Percentiles rank a stretch among this genome's conserved stretches.
Evolutionary conservation across 2,797 vertebrate genomes (phyloP).

Genomic region (Alectoris magna): DNA sequence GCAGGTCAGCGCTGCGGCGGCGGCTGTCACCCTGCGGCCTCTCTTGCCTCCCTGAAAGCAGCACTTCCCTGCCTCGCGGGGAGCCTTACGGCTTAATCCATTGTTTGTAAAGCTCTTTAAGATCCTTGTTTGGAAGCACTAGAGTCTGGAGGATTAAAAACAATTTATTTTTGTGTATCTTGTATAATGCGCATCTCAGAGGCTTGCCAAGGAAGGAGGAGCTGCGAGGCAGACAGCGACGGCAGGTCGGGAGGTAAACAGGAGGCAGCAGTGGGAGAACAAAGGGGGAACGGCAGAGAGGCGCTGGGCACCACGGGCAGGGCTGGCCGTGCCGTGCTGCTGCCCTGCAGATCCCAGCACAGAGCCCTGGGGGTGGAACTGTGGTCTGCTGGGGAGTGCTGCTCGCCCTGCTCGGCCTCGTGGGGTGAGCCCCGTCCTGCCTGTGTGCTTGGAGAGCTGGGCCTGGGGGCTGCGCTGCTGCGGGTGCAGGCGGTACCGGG

Average conservation of each 20-base stretch:
- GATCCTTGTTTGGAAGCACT: constrained; percentile 60
- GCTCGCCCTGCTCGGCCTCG: too few species aligned
- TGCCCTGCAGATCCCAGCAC: too few species aligned
- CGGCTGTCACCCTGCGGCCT: neutral
- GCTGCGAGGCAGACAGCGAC: neutral
- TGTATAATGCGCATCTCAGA: constrained; percentile 35
- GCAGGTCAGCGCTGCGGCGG: too few species aligned
- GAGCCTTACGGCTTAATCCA: constrained; percentile 64
- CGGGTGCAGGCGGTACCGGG: too few species aligned
- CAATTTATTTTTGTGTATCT: constrained; percentile 68
- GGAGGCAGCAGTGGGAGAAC: neutral
- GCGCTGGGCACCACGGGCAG: too few species aligned
- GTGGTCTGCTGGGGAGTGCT: too few species aligned
- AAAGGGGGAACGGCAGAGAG: neutral
- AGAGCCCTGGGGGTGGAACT: too few species aligned
- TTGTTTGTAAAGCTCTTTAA: constrained; percentile 73
- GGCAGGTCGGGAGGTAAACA: neutral
- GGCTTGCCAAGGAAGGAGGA: neutral
- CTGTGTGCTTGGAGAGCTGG: neutral
- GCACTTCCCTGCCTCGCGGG: neutral
- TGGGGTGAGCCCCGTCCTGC: too few species aligned
- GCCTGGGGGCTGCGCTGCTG: too few species aligned
- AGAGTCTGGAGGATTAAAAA: constrained; percentile 67
- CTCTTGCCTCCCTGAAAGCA: neutral
- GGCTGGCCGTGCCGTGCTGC: too few species aligned